Conservation (phyloP, 2,888 invertebrate species). For the Trachelus troglodyta region DNA sequence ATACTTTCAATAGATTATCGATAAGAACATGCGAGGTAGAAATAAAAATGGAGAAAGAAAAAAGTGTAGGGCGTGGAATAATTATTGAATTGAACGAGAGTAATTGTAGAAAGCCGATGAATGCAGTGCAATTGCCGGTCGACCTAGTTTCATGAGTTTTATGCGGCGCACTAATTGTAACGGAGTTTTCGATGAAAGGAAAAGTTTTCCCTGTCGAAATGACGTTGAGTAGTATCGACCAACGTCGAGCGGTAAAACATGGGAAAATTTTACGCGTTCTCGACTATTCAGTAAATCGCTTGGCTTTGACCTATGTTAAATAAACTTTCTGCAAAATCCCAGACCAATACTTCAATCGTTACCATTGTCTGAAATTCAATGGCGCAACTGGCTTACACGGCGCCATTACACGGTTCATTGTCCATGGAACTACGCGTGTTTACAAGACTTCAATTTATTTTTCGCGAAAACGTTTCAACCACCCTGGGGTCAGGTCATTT, state of each 20-base stretch:
- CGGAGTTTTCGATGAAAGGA: not conserved
- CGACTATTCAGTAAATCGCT: not conserved
- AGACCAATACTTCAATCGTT: not conserved
- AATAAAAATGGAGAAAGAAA: not conserved
- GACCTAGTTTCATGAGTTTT: constrained; percentile 29
- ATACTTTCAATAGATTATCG: not conserved
- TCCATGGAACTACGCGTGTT: not conserved
- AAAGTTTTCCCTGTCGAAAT: not conserved
- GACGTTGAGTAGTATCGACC: not conserved
- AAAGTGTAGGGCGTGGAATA: not conserved
- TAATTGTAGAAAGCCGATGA: constrained; percentile 25
- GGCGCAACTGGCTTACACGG: not conserved
- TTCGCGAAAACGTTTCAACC: not conserved
- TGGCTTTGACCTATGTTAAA: not conserved
- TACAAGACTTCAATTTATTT: not conserved
- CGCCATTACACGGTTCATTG: not conserved
- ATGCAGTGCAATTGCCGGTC: constrained; percentile 40
- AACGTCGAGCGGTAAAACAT: not conserved
- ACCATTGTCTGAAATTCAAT: not conserved
- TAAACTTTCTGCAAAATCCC: not conserved
- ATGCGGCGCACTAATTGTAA: constrained; percentile 39
- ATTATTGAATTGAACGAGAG: not conserved
- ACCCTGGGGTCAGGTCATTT: not conserved
- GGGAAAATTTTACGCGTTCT: not conserved
- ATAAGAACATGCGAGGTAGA: not conserved